phyloP scores from a whole-genome alignment of 1,140 invertebrate genomes.

The Drosophila nannoptera region DNA sequence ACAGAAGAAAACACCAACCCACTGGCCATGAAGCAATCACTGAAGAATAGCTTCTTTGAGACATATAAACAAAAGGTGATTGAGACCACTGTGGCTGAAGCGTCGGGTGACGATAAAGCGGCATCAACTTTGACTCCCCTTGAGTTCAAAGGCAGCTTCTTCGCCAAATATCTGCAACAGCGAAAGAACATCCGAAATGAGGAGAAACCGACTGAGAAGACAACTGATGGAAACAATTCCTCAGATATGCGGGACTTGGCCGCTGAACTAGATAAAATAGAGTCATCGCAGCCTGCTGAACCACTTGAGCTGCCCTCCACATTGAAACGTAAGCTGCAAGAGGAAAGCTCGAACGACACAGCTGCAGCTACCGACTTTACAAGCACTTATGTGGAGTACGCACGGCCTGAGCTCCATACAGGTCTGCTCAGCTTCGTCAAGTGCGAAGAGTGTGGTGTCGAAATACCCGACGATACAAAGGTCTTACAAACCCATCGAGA shows the following conservation, averaged over 20 bases:
- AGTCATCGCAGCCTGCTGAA: conserved; percentile 7
- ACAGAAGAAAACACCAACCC: neutral
- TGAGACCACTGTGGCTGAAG: conserved; percentile 4
- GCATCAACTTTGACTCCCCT: conserved; percentile 41
- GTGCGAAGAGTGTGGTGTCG: conserved; percentile 80
- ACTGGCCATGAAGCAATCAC: neutral
- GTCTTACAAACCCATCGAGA: conserved; percentile 81
- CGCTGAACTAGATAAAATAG: conserved; percentile 58
- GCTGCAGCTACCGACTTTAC: conserved; percentile 28
- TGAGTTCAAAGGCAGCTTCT: conserved; percentile 58
- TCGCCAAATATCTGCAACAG: conserved; percentile 59
- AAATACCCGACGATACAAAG: conserved; percentile 60
- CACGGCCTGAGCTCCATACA: conserved; percentile 37
- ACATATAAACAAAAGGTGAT: conserved; percentile 55
- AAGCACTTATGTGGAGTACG: conserved; percentile 64
- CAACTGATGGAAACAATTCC: conserved; percentile 18
- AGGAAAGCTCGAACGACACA: conserved; percentile 20
- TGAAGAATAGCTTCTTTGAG: conserved; percentile 53
- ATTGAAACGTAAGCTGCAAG: conserved; percentile 53
- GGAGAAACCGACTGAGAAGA: neutral
- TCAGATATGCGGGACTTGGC: conserved; percentile 47
- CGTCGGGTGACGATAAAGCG: conserved; percentile 3
- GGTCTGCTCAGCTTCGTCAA: conserved; percentile 78
- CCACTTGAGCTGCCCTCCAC: conserved; percentile 31
- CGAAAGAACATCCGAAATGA: conserved; percentile 20